Conservation (phyloP, 2,888 invertebrate genomes). For the Melangyna quadrimaculata region DNA sequence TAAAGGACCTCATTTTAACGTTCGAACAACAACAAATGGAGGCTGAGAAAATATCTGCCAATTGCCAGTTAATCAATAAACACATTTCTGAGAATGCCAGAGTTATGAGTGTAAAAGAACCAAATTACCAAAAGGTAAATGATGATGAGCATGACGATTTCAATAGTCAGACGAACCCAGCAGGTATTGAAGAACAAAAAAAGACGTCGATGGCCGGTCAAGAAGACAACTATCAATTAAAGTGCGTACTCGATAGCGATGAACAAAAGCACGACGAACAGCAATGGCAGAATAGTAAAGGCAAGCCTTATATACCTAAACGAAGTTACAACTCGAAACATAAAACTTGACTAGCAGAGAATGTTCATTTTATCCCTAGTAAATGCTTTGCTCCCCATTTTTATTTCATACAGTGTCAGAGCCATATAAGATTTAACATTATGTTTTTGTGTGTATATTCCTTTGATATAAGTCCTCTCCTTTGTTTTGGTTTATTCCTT, state of each 20-base stretch:
- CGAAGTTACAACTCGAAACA: neutral
- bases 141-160: neutral
- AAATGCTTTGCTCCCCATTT: constrained; percentile 54
- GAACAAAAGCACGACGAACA: neutral
- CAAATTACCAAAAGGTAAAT: neutral
- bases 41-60: constrained; percentile 60
- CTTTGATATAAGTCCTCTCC: neutral
- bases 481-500: neutral
- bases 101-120: neutral
- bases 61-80: constrained; percentile 15
- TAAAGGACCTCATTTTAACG: constrained; percentile 83
- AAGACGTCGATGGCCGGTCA: too few species aligned
- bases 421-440: neutral
- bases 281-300: constrained; percentile 27
- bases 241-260: neutral
- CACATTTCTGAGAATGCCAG: constrained; percentile 26
- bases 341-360: constrained; percentile 27
- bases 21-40: constrained; percentile 85
- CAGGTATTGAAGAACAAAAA: neutral
- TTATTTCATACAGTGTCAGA: neutral
- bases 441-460: neutral
- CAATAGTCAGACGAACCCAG: neutral
- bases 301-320: constrained; percentile 49
- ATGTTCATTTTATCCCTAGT: constrained; percentile 1
- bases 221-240: neutral